Base-by-base conservation (phyloP, 2,797 vertebrate species). In the Pyrocephalus nanus region DNA sequence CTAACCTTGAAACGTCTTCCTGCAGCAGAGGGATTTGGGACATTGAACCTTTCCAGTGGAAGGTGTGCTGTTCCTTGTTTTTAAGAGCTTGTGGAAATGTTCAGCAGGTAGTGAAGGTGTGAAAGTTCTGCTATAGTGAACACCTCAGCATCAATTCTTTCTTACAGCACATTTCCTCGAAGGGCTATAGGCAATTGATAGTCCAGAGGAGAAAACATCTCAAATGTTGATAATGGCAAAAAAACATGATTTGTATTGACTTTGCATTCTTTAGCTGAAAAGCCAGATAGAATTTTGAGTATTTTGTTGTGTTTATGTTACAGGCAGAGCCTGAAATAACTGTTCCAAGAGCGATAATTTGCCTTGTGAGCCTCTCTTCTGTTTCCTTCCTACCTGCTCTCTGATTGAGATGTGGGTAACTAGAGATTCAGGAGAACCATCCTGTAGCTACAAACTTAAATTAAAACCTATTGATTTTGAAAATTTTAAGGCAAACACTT, bases 161-260 rank as follows among this genome's bases (percentile, higher is more conserved):
- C 22, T 42, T 87, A 2, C 3, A 47, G 6, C 4, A 3, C 2
- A 1, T 60, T 79, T 92, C 64, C 34, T 86, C 2, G 2, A 75
- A 48, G 23, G 18, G 1, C 11, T 47, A 0, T 36, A 15, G 36
- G 12, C 61, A 48, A 9, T 30, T 50, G 15, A n/a, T 34, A 64
- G 26, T n/a, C 15, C 30, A 47, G 53, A 73, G 51, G 34, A 70
- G 6, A 57, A 88, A 47, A 15, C 29, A 19, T 48, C 23, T 60
- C 53, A 48, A 5, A 73, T 79, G 73, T 71, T 92, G 19, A 23
- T 76, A 81, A 51, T 10, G 9, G 21, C 12, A 54, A 30, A 67
- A 61, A 60, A 29, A 22, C 9, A 12, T 66, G 15, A 22, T 82
- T 54, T 75, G 1, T 66, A 9, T 67, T 73, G 36, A 6, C 8